A percentile compares a stretch with the other conserved stretches of the same genome.
Evolutionary conservation across 2,888 invertebrate species (phyloP).

Genomic region (Anarsia innoxiella): DNA sequence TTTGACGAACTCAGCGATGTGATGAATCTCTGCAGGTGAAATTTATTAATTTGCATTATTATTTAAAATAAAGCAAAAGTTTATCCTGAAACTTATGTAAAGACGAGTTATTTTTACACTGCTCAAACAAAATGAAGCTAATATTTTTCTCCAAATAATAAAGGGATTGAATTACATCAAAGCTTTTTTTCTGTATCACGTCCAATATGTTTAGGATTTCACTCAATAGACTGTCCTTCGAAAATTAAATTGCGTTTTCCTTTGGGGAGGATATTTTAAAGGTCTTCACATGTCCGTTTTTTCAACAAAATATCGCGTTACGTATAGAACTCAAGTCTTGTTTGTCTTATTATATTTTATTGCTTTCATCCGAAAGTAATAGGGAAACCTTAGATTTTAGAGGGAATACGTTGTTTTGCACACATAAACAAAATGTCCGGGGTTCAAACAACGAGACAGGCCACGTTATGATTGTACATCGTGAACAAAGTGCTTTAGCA

Average conservation of each 20-base stretch:
- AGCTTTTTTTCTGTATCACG: slow-evolving; percentile 48
- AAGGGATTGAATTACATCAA: slow-evolving; percentile 60
- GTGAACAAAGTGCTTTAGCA: too few species aligned
- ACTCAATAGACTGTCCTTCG: slow-evolving; percentile 56
- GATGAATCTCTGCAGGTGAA: too few species aligned
- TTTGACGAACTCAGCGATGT: too few species aligned
- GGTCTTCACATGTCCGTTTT: slow-evolving; percentile 59
- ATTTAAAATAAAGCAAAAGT: too few species aligned
- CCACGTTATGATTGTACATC: too few species aligned
- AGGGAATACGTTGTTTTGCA: slow-evolving; percentile 23
- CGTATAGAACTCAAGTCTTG: slow-evolving; percentile 39
- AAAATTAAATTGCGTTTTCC: slow-evolving; percentile 65
- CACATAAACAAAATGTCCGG: background rate
- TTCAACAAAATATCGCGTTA: slow-evolving; percentile 59
- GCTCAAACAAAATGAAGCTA: slow-evolving; percentile 38
- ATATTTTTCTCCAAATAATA: slow-evolving; percentile 33
- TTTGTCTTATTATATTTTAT: slow-evolving; percentile 57
- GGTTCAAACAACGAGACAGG: too few species aligned
- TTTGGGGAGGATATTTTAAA: slow-evolving; percentile 50
- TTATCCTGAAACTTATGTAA: too few species aligned
- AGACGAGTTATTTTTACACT: too few species aligned
- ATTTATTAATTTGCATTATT: too few species aligned
- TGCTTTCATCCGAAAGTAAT: slow-evolving; percentile 39
- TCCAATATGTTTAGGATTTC: slow-evolving; percentile 70
- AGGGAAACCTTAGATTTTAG: slow-evolving; percentile 48